phyloP scores from a whole-genome alignment of 1,140 invertebrate genomes.

The Trachymyrmex septentrionalis region DNA sequence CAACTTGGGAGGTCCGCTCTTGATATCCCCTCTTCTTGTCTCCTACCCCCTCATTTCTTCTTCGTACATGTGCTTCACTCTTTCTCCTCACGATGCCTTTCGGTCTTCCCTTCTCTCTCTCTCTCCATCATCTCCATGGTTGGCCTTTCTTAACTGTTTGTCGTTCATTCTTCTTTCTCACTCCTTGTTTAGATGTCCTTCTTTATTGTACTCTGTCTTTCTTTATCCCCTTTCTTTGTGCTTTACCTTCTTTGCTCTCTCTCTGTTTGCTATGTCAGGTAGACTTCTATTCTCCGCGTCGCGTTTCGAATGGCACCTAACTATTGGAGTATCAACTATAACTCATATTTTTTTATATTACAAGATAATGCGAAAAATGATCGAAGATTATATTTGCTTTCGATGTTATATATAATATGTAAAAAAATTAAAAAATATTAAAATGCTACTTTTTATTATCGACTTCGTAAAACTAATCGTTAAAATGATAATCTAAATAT shows the following conservation, averaged over 20 bases:
- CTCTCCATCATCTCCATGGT: conserved; percentile 76
- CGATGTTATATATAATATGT: conserved; percentile 46
- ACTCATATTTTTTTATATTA: conserved; percentile 81
- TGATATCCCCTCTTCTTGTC: conserved; percentile 81
- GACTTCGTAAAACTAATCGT: neutral
- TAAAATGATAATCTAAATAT: neutral
- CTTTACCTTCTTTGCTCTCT: conserved; percentile 32
- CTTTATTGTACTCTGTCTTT: conserved; percentile 51
- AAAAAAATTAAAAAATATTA: conserved; percentile 73
- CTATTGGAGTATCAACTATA: conserved; percentile 79
- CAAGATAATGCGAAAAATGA: conserved; percentile 62
- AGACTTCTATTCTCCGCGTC: conserved; percentile 81
- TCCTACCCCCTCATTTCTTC: conserved; percentile 81
- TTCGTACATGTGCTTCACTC: conserved; percentile 83
- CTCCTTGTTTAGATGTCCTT: conserved; percentile 67
- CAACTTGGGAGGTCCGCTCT: conserved; percentile 87
- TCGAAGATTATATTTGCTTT: conserved; percentile 62
- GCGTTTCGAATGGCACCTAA: conserved; percentile 70
- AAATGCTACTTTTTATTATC: neutral
- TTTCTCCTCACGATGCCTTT: conserved; percentile 57
- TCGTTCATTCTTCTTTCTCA: conserved; percentile 68
- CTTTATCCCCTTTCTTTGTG: conserved; percentile 47
- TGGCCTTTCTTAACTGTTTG: conserved; percentile 73
- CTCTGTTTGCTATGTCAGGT: conserved; percentile 69
- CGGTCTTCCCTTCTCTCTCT: conserved; percentile 59